Evolutionary conservation across 37 sponge, comb jelly and placozoan species (phyloP).

Genomic region (Oopsacas minuta): DNA sequence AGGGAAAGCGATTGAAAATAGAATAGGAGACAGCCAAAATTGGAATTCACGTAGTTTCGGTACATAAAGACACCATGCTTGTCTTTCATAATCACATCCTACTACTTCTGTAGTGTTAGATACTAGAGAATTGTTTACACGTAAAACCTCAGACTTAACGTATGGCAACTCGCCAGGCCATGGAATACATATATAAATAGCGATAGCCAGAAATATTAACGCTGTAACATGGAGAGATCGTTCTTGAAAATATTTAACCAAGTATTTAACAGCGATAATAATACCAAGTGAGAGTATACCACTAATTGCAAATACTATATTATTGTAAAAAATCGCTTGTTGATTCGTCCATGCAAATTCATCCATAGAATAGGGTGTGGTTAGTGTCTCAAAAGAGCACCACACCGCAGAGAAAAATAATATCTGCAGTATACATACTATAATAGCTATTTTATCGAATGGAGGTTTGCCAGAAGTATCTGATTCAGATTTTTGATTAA

Average conservation of each 20-base stretch:
- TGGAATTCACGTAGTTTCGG: not conserved
- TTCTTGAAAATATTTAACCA: not conserved
- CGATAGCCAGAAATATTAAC: not conserved
- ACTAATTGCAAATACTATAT: not conserved
- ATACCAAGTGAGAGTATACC: not conserved
- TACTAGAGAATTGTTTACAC: not conserved
- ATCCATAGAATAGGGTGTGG: not conserved
- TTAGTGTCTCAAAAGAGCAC: not conserved
- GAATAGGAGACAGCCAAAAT: not conserved
- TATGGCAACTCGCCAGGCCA: not conserved
- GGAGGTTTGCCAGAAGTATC: not conserved
- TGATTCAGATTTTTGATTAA: not conserved
- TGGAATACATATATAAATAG: not conserved
- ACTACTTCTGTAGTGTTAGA: not conserved
- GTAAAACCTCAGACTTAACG: not conserved
- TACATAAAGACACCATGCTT: not conserved
- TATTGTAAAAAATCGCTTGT: not conserved
- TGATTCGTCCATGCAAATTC: constrained; percentile 6
- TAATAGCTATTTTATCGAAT: not conserved
- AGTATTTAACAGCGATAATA: not conserved
- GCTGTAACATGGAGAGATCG: not conserved
- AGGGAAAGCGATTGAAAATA: not conserved
- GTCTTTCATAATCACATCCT: not conserved
- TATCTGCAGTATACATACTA: not conserved
- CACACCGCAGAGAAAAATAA: not conserved